Conservation (phyloP, 2,888 invertebrate genomes). For the Microctonus aethiopoides region DNA sequence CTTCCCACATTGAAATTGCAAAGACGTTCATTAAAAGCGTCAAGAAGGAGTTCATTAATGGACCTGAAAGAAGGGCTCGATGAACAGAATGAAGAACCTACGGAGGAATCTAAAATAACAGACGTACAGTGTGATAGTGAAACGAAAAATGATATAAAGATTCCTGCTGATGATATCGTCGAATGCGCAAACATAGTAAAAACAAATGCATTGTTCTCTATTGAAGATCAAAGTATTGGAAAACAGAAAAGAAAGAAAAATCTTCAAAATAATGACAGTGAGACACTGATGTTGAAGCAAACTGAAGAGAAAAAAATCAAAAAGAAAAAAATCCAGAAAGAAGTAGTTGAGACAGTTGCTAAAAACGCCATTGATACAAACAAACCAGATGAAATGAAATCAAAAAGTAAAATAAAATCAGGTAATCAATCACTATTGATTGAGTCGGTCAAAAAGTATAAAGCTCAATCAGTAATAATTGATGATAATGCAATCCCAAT, state of each 20-base stretch:
- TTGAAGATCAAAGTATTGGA: not conserved
- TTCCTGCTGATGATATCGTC: not conserved
- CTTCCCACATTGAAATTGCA: slow-evolving; percentile 46
- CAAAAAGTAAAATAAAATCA: no score
- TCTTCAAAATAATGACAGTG: not conserved
- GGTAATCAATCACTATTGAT: no score
- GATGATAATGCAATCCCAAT: slow-evolving; percentile 25
- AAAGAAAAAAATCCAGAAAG: slow-evolving; percentile 32
- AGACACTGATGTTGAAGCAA: not conserved
- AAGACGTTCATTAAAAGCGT: slow-evolving; percentile 19
- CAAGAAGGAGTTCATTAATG: slow-evolving; percentile 24
- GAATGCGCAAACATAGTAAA: not conserved
- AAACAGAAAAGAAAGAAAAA: slow-evolving; percentile 24
- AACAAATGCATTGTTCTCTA: not conserved
- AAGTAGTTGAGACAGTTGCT: not conserved
- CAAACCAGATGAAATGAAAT: slow-evolving; percentile 16
- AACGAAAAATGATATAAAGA: not conserved
- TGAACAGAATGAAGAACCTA: slow-evolving; percentile 16
- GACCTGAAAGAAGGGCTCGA: not conserved
- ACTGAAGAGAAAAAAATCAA: slow-evolving; percentile 17
- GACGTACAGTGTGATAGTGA: not conserved
- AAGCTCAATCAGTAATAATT: not conserved
- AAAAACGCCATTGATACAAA: slow-evolving; percentile 3
- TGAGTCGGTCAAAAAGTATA: no score
- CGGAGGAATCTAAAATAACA: not conserved